Evolutionary conservation across 2,888 invertebrate species (phyloP).

Genomic region (Thera obeliscata): DNA sequence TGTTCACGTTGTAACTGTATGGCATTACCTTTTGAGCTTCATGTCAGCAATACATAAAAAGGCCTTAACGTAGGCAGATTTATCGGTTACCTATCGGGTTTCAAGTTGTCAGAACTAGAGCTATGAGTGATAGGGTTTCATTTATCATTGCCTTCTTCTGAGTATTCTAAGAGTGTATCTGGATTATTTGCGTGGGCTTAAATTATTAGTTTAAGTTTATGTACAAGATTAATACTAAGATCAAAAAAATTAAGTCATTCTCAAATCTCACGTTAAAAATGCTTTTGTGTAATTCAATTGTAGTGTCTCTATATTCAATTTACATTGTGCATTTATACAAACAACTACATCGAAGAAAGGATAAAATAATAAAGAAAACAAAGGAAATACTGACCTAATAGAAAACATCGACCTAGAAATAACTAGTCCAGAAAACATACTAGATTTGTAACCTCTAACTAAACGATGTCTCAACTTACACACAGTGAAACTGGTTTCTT

Average conservation of each 20-base stretch:
- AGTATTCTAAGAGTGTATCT: slow-evolving; percentile 1
- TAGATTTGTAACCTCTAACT: background rate
- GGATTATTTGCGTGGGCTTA: background rate
- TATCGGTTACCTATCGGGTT: slow-evolving; percentile 11
- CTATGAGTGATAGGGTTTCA: slow-evolving; percentile 1
- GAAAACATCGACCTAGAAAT: slow-evolving; percentile 11
- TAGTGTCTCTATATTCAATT: background rate
- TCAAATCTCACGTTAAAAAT: background rate
- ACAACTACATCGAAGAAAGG: background rate
- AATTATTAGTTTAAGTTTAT: background rate
- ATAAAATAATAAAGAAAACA: background rate
- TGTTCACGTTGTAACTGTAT: slow-evolving; percentile 37
- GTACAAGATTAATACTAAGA: background rate
- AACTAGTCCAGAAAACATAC: slow-evolving; percentile 10
- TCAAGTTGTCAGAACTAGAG: slow-evolving; percentile 15
- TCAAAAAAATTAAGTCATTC: too few species aligned
- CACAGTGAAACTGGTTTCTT: slow-evolving; percentile 26
- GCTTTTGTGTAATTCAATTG: background rate
- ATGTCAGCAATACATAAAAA: slow-evolving; percentile 10
- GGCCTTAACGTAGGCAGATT: background rate
- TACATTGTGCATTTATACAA: background rate
- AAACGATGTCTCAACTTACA: background rate
- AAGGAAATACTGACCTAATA: slow-evolving; percentile 8
- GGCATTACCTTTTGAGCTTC: slow-evolving; percentile 36
- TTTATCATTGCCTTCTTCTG: slow-evolving; percentile 11